Base-by-base conservation (phyloP, 92 coral and sea anemone genomes). In the Porites evermanni region DNA sequence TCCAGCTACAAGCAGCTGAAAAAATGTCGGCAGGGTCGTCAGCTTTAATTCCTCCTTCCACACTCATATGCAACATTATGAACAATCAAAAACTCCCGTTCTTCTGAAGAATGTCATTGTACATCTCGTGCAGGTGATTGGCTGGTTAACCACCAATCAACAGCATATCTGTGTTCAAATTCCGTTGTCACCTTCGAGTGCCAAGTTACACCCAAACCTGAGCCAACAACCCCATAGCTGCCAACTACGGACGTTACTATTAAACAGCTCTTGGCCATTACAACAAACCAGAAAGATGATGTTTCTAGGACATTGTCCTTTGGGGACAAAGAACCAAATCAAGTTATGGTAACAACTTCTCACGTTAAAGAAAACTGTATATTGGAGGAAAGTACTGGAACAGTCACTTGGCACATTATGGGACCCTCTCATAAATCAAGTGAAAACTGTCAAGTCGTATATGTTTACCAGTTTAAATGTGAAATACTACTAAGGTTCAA, bases 101-200 rank as follows among this genome's bases (percentile, higher is more conserved):
- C 67, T 67, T 64, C 47, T 81, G 12, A 88, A 81, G 21, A 60
- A 88, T 59, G 82, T 81, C 8, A 68, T 88, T 21, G 53, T 74
- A 81, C 67, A 74, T 63, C 67, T 3, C 56, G 81, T 65, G 91
- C 64, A 26, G 32, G 75, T 38, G 68, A 74, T 10, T 81, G 72
- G 78, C 23, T 88, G 18, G 75, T 88, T 52, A 88, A 81, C 83
- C 82, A 88, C 20, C 87, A 87, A 67, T 88, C 78, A 16, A 64
- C 87, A 12, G 69, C 77, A 52, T 50, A 38, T 58, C 78, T 66
- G 17, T 76, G 87, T 65, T 26, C 86, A 26, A 87, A 87, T 64
- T 87, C 86, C 58, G 90, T 65, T 67, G 47, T 87, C 12, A 63
- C 86, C 17, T 87, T 87, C 80, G 67, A 87, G 2, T 79, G 74